Evolutionary conservation across 1,140 invertebrate species (phyloP).

Genomic region (Heliconius melpomene): DNA sequence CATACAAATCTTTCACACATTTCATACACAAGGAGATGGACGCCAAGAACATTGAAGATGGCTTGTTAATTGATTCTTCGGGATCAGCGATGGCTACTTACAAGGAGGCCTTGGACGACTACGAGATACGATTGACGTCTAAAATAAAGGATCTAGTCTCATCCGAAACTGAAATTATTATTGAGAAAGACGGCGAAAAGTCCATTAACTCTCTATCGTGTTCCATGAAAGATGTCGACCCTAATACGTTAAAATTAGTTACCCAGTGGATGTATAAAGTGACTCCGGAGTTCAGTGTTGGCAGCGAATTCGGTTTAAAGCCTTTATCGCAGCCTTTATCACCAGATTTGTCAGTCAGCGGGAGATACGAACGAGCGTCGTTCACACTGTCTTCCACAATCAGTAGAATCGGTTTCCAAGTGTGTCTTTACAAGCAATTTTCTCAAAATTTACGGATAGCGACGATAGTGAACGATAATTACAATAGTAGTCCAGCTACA

Average conservation of each 20-base stretch:
- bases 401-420: constrained; percentile 60
- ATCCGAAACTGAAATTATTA: constrained; percentile 65
- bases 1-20: constrained; percentile 59
- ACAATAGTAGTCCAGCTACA: constrained; percentile 43
- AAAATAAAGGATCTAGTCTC: constrained; percentile 67
- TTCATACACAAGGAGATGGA: constrained; percentile 67
- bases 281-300: constrained; percentile 54
- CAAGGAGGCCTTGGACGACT: constrained; percentile 56
- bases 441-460: constrained; percentile 61
- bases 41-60: constrained; percentile 56
- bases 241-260: constrained; percentile 56
- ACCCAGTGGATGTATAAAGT: constrained; percentile 68
- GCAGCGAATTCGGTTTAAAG: constrained; percentile 56
- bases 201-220: constrained; percentile 59
- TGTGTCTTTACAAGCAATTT: constrained; percentile 67
- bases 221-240: constrained; percentile 63
- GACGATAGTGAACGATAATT: constrained; percentile 58
- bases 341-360: constrained; percentile 59
- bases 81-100: constrained; percentile 69
- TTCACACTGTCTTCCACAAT: constrained; percentile 63
- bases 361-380: constrained; percentile 56
- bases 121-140: constrained; percentile 59
- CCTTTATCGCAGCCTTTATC: constrained; percentile 44
- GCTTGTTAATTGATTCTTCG: constrained; percentile 58
- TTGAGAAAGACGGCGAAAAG: constrained; percentile 58